Evolutionary conservation across 1,140 invertebrate genomes (phyloP), one percentile per base, ranked within the genome.

Genomic region (Cyclina sinensis): DNA sequence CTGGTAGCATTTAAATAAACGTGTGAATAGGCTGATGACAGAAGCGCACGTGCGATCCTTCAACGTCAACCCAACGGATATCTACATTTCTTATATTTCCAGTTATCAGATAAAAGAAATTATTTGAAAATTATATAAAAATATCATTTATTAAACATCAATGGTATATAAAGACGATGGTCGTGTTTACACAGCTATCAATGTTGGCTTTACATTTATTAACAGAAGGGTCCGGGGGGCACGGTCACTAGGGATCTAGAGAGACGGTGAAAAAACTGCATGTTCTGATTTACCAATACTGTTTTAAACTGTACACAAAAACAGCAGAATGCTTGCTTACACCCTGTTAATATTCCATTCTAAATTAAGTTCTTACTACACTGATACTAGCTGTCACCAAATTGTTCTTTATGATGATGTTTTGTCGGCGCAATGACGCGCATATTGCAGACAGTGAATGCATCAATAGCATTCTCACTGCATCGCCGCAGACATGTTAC

Each of bases 401-500:
- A 70, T n/a, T 1, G 65, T 70, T 70, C 65, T 70, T 70, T 70
- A 70, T 70, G 65, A 70, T 37, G 65, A 35, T 35, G 65, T 70
- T 70, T 57, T 70, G 65, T 70, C 32, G 65, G 30, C 27, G 46
- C 18, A 78, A 35, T 51, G 74, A 78, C 74, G 74, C 74, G 74
- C 74, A 51, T 54, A 46, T 35, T 78, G 43, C 24, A 46, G 46
- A 78, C 74, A 51, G 74, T 51, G 46, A 46, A 51, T 78, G 46
- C 74, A 54, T 78, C 48, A 78, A 78, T 78, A 78, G 46, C 30
- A 78, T 30, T 21, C 18, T 78, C 1, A 78, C 27, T 78, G 74
- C 74, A 78, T 48, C 46, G 68, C 48, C 65, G 68, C 82, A 84
- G 62, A 73, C 43, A 30, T 84, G 82, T 62, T 74, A 65, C 39